Base-by-base conservation (phyloP, 1,140 invertebrate genomes). In the Heliconius hermathena region DNA sequence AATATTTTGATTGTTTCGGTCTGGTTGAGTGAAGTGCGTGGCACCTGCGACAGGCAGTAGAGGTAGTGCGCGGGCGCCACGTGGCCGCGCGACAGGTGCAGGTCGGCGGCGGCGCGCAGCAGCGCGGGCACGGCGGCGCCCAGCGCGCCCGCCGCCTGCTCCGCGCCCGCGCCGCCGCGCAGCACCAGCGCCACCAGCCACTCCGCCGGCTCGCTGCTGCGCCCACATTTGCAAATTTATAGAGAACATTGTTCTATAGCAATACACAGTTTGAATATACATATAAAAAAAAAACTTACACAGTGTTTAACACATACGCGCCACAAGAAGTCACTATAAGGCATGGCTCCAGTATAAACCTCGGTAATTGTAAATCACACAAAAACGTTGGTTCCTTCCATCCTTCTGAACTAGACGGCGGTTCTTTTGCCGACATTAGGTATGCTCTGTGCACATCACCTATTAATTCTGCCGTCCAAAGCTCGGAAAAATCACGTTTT, bases 301-400 rank as follows among this genome's bases (percentile, higher is more conserved):
- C 88, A 74, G 91, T 93, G 70, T 89, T 93, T 26, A 93, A 70
- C 36, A 92, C 83, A 76, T 91, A 94, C n/a, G 88, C 93, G 2
- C 91, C 93, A 76, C 86, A 83, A 8, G 84, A 86, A 0, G 91
- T 93, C 11, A 94, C 84, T 16, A 94, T 82, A 1, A 94, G 85
- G 52, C 93, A 94, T 0, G 90, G 87, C 54, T 93, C 89, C 16
- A 94, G 46, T 13, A 75, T 83, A 70, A 94, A 93, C 22, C 93
- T 76, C 0, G 93, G 91, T 66, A 94, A 75, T 74, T 92, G 88
- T 46, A 94, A 78, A 72, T 94, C 93, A 74, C 90, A 92, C 83
- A 93, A 82, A 57, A 93, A 94, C 0, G 91, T 93, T 0, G 93
- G 93, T 73, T 91, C 90, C 8, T 82, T 84, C 93, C 93, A 94